phyloP scores from a whole-genome alignment of 2,797 vertebrate genomes.

The Danio aesculapii region DNA sequence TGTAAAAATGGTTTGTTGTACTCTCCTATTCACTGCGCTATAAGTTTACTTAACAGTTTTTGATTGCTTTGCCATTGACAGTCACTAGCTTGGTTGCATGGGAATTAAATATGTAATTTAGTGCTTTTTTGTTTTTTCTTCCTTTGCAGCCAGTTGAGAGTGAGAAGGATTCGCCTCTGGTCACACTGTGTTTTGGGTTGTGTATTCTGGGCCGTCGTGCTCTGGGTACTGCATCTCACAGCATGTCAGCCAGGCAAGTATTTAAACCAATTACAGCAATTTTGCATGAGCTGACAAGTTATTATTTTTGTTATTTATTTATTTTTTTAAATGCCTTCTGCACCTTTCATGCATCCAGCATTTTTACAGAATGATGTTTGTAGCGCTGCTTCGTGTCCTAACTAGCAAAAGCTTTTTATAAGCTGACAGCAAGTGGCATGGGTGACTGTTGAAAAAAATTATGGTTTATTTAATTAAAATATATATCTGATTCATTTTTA shows the following conservation, averaged over 20 bases:
- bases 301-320: too few relatives aligned
- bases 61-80: constrained; percentile 60
- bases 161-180: constrained; percentile 87
- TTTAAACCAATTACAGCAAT: not conserved
- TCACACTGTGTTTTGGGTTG: constrained; percentile 89
- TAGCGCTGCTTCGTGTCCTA: not conserved
- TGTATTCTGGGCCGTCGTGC: constrained; percentile 90
- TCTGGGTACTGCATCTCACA: constrained; percentile 89
- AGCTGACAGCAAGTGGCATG: not conserved
- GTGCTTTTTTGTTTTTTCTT: not conserved
- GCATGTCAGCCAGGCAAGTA: constrained; percentile 90
- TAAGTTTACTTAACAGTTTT: too few relatives aligned
- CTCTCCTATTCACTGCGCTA: too few relatives aligned
- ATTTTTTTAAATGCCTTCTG: not conserved
- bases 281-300: not conserved
- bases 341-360: not conserved
- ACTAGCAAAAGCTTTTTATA: not conserved
- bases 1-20: too few relatives aligned
- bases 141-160: constrained; percentile 82
- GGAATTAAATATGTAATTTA: not conserved
- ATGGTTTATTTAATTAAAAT: too few relatives aligned
- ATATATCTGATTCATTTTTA: too few relatives aligned
- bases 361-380: not conserved
- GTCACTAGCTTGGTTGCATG: constrained; percentile 6
- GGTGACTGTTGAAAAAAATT: too few relatives aligned